Percentiles rank a stretch among this genome's conserved stretches.
These are phyloP conservation scores for Tortricodes alternella DNA, from an alignment of 2,888 invertebrate genomes.

Conservation along the genomic window DNA sequence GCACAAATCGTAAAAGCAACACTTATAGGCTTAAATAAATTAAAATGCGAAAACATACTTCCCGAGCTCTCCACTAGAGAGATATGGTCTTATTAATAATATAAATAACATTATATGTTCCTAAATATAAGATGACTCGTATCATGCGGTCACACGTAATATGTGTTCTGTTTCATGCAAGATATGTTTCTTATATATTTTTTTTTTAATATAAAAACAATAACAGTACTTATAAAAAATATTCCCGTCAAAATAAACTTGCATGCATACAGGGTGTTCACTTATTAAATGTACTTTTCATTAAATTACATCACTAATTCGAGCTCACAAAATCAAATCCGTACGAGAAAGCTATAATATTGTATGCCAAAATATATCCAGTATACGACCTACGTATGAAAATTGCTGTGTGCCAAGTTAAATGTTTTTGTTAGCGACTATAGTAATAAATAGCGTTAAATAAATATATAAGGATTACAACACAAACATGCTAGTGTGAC, in stretches of 20 bases:
- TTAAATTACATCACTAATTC: background rate
- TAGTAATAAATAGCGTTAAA: constrained; percentile 61
- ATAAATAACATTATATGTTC: constrained; percentile 46
- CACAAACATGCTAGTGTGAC: constrained; percentile 77
- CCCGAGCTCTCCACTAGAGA: constrained; percentile 83
- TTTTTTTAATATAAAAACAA: constrained; percentile 8
- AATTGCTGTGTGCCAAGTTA: constrained; percentile 48
- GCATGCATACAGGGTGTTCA: constrained; percentile 28
- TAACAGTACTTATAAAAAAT: background rate
- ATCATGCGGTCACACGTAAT: constrained; percentile 69
- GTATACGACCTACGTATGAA: constrained; percentile 46
- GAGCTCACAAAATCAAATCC: constrained; percentile 2
- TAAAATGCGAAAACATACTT: constrained; percentile 59
- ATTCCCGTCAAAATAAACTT: constrained; percentile 2
- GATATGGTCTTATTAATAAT: constrained; percentile 54
- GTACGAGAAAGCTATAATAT: constrained; percentile 11
- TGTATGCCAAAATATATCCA: constrained; percentile 38
- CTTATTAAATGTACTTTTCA: background rate
- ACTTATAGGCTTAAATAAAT: constrained; percentile 35
- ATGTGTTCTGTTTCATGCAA: constrained; percentile 73
- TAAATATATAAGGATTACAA: constrained; percentile 59
- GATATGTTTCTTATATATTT: constrained; percentile 26
- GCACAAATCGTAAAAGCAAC: constrained; percentile 38
- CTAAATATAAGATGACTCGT: constrained; percentile 37
- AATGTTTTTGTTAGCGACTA: constrained; percentile 66